These are phyloP conservation scores for Diaperis boleti DNA, from an alignment of 2,888 invertebrate species.

Conservation along the genomic window DNA sequence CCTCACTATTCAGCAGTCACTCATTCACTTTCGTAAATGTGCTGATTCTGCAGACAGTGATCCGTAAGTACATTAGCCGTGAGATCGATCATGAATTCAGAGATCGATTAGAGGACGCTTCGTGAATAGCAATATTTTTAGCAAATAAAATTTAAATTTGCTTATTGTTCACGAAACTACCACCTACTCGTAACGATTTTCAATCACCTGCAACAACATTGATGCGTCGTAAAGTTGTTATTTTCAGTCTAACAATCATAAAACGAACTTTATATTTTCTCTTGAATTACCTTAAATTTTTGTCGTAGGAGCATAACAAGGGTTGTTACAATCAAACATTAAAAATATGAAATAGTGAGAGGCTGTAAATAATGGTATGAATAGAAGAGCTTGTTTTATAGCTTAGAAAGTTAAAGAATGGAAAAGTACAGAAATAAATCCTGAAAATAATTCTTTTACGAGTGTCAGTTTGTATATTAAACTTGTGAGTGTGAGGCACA, in stretches of 20 bases:
- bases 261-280: constrained; percentile 3
- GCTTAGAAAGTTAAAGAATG: constrained; percentile 1
- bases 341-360: constrained; percentile 4
- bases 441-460: no score
- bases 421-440: no score
- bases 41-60: constrained; percentile 25
- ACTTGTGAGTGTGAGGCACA: no score
- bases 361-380: constrained; percentile 11
- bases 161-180: background rate
- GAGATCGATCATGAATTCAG: constrained; percentile 23
- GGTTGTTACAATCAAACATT: constrained; percentile 13
- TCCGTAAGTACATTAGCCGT: constrained; percentile 26
- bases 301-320: background rate
- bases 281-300: background rate
- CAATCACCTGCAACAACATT: background rate
- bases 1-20: constrained; percentile 27
- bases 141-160: no score
- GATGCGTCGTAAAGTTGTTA: background rate
- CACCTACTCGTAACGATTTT: background rate
- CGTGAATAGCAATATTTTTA: constrained; percentile 21
- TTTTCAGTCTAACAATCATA: constrained; percentile 5
- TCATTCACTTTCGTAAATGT: constrained; percentile 18
- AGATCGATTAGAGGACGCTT: constrained; percentile 12
- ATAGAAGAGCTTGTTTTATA: constrained; percentile 4
- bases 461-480: no score